Base-by-base conservation (phyloP, 2,113 vertebrate species). In the Trematocara variabile region DNA sequence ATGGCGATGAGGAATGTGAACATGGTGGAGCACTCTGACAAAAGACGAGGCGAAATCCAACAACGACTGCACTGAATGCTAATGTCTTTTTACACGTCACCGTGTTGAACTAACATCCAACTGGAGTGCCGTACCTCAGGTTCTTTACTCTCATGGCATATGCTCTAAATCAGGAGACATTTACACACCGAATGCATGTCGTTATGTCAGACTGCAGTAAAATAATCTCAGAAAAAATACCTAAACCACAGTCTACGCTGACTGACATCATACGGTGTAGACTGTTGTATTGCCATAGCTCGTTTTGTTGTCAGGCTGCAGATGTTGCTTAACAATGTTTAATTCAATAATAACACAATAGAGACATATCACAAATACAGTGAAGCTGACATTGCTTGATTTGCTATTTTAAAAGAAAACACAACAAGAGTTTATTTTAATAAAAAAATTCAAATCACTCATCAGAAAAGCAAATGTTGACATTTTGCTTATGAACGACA, bases 41-140 rank as follows among this genome's bases (percentile, higher is more conserved):
- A 93, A 92, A 92, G 94, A 94, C 70, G n/a, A 92, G 89, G 88
- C 81, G 87, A 56, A 88, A 94, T 84, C 83, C 16, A 86, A 94
- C 93, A 86, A 85, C 20, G 73, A 79, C 70, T 7, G 89, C 86
- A 81, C 55, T 68, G 84, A 88, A 93, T 85, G 81, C 80, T 80
- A 83, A 93, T 85, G 84, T 53, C 70, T 53, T 84, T 46, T 68
- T 89, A 94, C 89, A 85, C 8, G 60, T 81, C 6, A 50, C 4
- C 11, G 2, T 55, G 50, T 75, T 14, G 4, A 77, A 77, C 48
- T 77, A 65, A 53, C 81, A 5, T 44, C 82, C 46, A 55, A 82
- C 13, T 52, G 6, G 14, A 28, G 41, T 73, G 54, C 34, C 10
- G 5, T 79, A 86, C 84, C 86, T 82, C 75, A 55, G 77, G 44